Base-by-base conservation (phyloP, 1,140 invertebrate genomes). In the Ephestia elutella region DNA sequence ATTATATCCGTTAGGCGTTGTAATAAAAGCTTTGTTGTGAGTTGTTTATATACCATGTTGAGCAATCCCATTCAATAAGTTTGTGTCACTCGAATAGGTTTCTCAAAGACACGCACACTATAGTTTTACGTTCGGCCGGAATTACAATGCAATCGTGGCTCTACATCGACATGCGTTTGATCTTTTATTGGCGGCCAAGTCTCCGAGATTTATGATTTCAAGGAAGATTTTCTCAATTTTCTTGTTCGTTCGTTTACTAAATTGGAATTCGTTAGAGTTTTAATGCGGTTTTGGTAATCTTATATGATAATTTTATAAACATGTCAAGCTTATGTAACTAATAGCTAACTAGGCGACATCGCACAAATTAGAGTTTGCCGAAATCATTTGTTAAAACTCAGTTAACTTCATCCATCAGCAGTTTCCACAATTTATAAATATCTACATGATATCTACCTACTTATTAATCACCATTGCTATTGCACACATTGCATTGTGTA, bases 171-270 rank as follows among this genome's bases (percentile, higher is more conserved):
- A 8, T n/a, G n/a, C 38, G 38, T 44, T 44, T 44, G 38, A 44
- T 44, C 38, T 44, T 44, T 44, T 44, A 44, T 44, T 44, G 38
- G 38, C 38, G 38, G 38, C n/a, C 38, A 15, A 44, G 13, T 44
- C 38, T 35, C 32, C 3, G 13, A 44, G 38, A 44, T 44, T 44
- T 44, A 44, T 15, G 38, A 44, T 44, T 44, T n/a, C 38, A 1
- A 5, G n/a, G 38, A 44, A 44, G 38, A 44, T 44, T 44, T 44
- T 44, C 38, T 13, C 15, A 13, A 44, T 15, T 44, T 44, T 44
- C 38, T 44, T 17, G 3, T n/a, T 44, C 7, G 3, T n/a, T 44
- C 7, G 10, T 15, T 44, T n/a, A 15, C 38, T 44, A 44, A 44
- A 44, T 44, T 15, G 15, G 38, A 15, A 44, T 44, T 15, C 2